Evolutionary conservation across 1,140 invertebrate species (phyloP), one percentile per base, ranked within the genome.

Genomic region (Meloidogyne exigua): DNA sequence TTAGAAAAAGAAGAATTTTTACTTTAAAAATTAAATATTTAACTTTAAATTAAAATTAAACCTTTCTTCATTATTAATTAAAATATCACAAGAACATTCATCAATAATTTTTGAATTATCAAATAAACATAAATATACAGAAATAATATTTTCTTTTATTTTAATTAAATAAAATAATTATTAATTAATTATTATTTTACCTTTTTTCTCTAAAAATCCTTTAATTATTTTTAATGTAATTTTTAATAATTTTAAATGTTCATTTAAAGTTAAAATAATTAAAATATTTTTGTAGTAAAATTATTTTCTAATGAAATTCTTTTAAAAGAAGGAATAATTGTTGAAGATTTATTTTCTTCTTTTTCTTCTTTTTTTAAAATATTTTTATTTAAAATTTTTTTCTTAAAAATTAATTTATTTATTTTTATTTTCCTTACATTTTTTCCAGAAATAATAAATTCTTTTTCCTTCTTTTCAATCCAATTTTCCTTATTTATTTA

Each of bases 401-500:
- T 32, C 25, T n/a, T 15, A 23, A 0, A 68, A 9, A 21, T 82
- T 18, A 32, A 39, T 32, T 32, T 32, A 32, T 3, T 3, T 32
- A 32, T 3, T 32, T 32, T 32, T 3, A 32, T 32, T 32, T 3
- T 32, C 7, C 28, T 32, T 32, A 32, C 28, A 28, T 66, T 15
- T 68, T 26, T 23, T 36, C 36, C 25, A 36, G 32, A 36, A 28
- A 67, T 25, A 21, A 75, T 32, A n/a, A 42, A 32, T 32, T 42
- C n/a, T 70, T 76, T 25, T 72, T 73, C 25, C 72, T 77, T 49
- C 76, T 79, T 68, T 62, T 79, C 75, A 72, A 80, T 26, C 65
- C 78, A 75, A 65, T 81, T 75, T 75, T 81, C 23, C 74, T 78
- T n/a, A n/a, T n/a, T n/a, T n/a, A n/a, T n/a, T 74, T 72, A 79